Evolutionary conservation across 2,888 invertebrate genomes (phyloP).

Genomic region (Odontothrips loti): DNA sequence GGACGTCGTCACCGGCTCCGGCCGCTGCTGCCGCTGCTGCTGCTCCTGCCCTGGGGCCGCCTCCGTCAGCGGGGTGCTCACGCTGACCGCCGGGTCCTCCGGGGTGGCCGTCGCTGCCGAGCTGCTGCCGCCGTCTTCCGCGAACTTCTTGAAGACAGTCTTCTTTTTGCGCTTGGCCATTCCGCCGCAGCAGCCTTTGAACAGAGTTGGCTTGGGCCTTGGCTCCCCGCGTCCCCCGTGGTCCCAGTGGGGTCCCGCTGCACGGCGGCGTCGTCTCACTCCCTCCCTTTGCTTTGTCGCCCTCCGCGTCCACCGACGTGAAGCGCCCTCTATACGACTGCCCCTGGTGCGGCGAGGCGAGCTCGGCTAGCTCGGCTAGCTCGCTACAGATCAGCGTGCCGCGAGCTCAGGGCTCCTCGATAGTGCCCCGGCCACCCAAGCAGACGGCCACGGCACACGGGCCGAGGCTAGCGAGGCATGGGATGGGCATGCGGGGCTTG

Average conservation of each 20-base stretch:
- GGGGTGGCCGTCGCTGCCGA: neutral
- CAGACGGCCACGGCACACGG: too few species aligned
- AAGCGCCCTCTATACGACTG: too few species aligned
- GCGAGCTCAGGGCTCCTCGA: too few species aligned
- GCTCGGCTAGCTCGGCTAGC: neutral
- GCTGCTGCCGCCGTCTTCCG: neutral
- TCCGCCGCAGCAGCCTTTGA: neutral
- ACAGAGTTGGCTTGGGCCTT: neutral
- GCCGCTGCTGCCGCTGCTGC: neutral
- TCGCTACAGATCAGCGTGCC: too few species aligned
- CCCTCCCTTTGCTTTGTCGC: too few species aligned
- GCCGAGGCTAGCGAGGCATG: too few species aligned
- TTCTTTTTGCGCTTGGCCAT: slow-evolving; percentile 22
- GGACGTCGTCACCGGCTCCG: too few species aligned
- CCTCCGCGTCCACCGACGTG: too few species aligned
- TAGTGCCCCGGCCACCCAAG: too few species aligned
- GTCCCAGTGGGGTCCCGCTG: neutral
- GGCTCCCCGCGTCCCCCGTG: neutral
- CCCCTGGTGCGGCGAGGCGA: neutral
- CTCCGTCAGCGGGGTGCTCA: too few species aligned
- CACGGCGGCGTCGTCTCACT: neutral
- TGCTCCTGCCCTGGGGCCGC: neutral
- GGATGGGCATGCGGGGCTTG: too few species aligned
- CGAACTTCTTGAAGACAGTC: neutral
- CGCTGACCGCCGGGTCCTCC: neutral